Conservation (phyloP, 2,113 vertebrate genomes). For the Oncorhynchus kisutch region DNA sequence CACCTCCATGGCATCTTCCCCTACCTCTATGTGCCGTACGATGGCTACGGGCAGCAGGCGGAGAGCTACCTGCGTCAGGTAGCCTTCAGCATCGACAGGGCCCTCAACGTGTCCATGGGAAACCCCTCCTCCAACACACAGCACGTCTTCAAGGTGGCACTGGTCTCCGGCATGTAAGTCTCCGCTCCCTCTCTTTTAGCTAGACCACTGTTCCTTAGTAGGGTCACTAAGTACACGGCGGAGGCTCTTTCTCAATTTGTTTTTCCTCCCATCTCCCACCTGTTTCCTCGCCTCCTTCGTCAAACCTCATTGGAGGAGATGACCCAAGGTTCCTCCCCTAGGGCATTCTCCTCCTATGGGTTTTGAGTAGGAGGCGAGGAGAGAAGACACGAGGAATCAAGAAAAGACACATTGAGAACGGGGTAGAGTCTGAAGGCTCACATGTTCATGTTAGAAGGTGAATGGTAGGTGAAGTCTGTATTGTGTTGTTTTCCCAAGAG, state of each 20-base stretch:
- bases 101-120: conserved; percentile 94
- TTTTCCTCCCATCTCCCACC: too few species aligned
- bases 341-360: too few species aligned
- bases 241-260: too few species aligned
- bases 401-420: too few species aligned
- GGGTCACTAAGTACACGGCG: too few species aligned
- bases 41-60: conserved; percentile 82
- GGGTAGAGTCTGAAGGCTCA: too few species aligned
- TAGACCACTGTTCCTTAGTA: not conserved
- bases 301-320: too few species aligned
- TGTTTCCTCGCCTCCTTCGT: too few species aligned
- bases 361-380: too few species aligned
- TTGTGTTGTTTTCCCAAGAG: not conserved
- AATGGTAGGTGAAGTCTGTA: not conserved
- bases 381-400: too few species aligned
- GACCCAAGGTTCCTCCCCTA: too few species aligned
- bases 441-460: too few species aligned
- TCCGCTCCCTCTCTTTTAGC: not conserved
- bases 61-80: conserved; percentile 90
- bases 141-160: conserved; percentile 92
- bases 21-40: conserved; percentile 93
- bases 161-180: conserved; percentile 97
- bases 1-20: conserved; percentile 95
- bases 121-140: conserved; percentile 87
- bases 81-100: conserved; percentile 96